Conservation (phyloP, 2,113 vertebrate genomes). For the Bufo bufo region DNA sequence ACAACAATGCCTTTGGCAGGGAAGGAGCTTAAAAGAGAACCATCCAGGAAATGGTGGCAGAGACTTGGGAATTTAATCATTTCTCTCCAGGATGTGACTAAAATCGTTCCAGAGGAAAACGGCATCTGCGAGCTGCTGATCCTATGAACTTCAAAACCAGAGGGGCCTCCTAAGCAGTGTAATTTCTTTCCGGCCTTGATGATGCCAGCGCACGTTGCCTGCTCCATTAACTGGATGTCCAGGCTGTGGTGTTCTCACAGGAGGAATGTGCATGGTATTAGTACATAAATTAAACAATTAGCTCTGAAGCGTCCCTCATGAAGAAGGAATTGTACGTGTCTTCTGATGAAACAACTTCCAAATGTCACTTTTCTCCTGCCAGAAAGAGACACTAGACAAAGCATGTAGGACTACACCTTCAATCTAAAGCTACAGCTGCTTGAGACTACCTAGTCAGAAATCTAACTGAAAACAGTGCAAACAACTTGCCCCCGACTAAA, state of each 20-base stretch:
- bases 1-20: constrained; percentile 38
- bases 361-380: not conserved
- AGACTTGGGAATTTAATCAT: constrained; percentile 57
- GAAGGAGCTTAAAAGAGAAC: constrained; percentile 33
- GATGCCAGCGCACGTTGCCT: constrained; percentile 25
- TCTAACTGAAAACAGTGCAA: too few relatives aligned
- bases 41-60: constrained; percentile 54
- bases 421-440: not conserved
- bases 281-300: constrained; percentile 35
- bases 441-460: not conserved
- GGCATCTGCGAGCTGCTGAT: constrained; percentile 45
- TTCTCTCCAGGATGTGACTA: constrained; percentile 58
- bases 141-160: constrained; percentile 48
- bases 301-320: constrained; percentile 13
- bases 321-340: not conserved
- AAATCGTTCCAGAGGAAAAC: constrained; percentile 50
- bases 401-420: not conserved
- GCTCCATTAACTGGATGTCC: constrained; percentile 21
- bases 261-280: constrained; percentile 37
- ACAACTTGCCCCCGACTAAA: not conserved
- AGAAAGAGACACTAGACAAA: not conserved
- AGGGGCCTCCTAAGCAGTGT: constrained; percentile 33
- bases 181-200: constrained; percentile 36
- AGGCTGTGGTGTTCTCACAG: constrained; percentile 34
- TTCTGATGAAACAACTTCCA: not conserved